Base-by-base conservation (phyloP, 2,113 vertebrate genomes). In the Thunnus maccoyii region DNA sequence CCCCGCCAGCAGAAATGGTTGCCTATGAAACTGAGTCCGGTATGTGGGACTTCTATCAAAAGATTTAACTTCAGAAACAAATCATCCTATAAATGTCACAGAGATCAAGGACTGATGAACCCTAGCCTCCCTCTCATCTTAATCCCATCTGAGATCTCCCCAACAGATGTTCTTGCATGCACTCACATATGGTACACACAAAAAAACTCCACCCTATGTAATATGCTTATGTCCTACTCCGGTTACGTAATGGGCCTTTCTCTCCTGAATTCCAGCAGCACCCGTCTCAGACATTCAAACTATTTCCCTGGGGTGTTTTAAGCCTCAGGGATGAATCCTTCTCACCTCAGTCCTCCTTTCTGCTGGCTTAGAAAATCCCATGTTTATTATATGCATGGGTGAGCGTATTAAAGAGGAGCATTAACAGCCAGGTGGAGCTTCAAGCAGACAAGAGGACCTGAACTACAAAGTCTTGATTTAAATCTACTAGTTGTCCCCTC, bases 241-340 rank as follows among this genome's bases (percentile, higher is more conserved):
- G 77, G 52, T 70, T 78, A 41, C 36, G 9, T 41, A 72, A 82
- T 75, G 55, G 62, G 50, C n/a, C 81, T 69, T 72, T 84, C 20
- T 25, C 55, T 44, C 44, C 48, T 78, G 58, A 72, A 91, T 86
- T 83, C 85, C 77, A 83, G 72, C 17, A 89, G 88, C 72, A 76
- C 67, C 76, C 74, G 30, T 72, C 76, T 85, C 80, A 92, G 81
- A 88, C 46, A 91, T 90, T 62, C 11, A 32, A 91, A 90, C 86
- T 88, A 89, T 91, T 82, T 80, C 60, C 72, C 79, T 58, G 44
- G 16, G 47, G 79, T 67, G 85, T 80, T 88, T 83, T 50, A 74
- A 56, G 78, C 73, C 63, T 62, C 0, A 41, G 67, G 76, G 66
- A 58, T 5, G 15, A 80, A 82, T 63, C 63, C 69, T 54, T 86